Base-by-base conservation (phyloP, 1,140 invertebrate genomes). In the Formica exsecta region DNA sequence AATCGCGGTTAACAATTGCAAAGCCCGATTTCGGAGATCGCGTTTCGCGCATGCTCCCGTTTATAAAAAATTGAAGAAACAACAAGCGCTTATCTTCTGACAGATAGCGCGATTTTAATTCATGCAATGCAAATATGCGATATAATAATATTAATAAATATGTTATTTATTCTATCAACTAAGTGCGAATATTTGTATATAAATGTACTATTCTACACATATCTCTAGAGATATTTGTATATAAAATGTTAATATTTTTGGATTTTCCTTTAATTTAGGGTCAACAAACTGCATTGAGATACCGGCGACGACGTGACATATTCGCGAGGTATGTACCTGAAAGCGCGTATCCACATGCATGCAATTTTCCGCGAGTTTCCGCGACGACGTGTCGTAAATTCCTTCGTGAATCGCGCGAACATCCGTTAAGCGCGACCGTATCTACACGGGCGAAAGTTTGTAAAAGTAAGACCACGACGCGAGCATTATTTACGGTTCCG, bases 341-440 rank as follows among this genome's bases (percentile, higher is more conserved):
- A 61, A 48, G 44, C 25, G 48, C 16, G 54, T 13, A 16, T n/a
- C 25, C 9, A 44, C 38, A 38, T 11, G 38, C n/a, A 25, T 38
- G 36, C 51, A 32, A 62, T 73, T 62, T 36, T 73, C n/a, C 13
- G 22, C 65, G 36, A 71, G 51, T 81, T 44, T 51, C 5, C 38
- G 25, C 36, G 65, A 16, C 65, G 22, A 38, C 11, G 11, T 41
- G 48, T 32, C 86, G 71, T 88, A 81, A 81, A 75, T 85, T 65
- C 84, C 87, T 84, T 74, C 61, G 86, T 86, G 71, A 90, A 74
- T 87, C 70, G 59, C 61, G 70, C 19, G 66, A 64, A 84, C 68
- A 68, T 87, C 66, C 61, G 61, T 79, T 65, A 54, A 44, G 41
- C 54, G 59, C 54, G 66, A 66, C 59, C 29, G 74, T 62, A 74